These are phyloP conservation scores for Hydractinia echinata DNA, from an alignment of 30 jellyfish, hydroid and myxozoan genomes.

Conservation along the genomic window DNA sequence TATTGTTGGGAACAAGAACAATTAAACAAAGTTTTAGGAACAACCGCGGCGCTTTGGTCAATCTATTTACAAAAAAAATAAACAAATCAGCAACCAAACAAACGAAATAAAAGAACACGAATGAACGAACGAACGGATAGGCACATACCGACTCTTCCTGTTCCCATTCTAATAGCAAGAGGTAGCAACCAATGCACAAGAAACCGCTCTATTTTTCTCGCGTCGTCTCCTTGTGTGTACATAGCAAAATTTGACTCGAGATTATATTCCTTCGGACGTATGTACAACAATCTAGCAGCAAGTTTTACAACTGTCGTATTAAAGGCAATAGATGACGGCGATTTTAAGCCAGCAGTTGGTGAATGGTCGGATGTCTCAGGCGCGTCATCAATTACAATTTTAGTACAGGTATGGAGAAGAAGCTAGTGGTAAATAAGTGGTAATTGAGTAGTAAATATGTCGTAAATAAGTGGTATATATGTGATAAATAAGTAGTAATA, in stretches of 20 bases:
- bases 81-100: not conserved
- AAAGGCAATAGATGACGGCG: conserved; percentile 30
- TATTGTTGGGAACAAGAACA: not conserved
- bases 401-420: conserved; percentile 33
- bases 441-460: too few species aligned
- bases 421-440: not conserved
- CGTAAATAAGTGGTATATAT: too few species aligned
- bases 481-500: too few species aligned
- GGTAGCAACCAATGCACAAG: conserved; percentile 88
- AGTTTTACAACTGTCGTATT: conserved; percentile 63
- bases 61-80: not conserved
- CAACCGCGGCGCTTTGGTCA: not conserved
- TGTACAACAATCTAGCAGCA: conserved; percentile 61
- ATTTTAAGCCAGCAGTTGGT: not conserved
- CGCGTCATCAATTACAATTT: conserved; percentile 18
- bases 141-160: conserved; percentile 71
- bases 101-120: not conserved
- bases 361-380: not conserved
- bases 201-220: conserved; percentile 46
- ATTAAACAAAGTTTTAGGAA: not conserved
- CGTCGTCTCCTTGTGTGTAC: conserved; percentile 11
- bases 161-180: conserved; percentile 78
- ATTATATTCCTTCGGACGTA: conserved; percentile 20
- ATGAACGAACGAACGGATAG: not conserved
- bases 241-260: conserved; percentile 20